Base-by-base conservation (phyloP, 2,113 vertebrate species). In the Vulpes vulpes region DNA sequence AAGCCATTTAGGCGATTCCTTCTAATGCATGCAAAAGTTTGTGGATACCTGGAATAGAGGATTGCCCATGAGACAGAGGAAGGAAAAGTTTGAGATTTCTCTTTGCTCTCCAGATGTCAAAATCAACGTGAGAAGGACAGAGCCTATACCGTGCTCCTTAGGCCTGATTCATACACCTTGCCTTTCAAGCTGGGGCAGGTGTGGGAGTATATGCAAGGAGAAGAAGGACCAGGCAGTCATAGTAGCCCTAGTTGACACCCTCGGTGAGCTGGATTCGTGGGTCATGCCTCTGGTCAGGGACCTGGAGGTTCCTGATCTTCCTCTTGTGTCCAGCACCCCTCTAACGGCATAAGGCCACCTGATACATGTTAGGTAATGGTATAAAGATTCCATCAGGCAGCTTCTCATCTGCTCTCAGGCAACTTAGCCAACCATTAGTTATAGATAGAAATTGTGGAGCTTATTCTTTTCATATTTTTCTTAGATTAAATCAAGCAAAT, bases 381-480 rank as follows among this genome's bases (percentile, higher is more conserved):
- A 0, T 20, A 22, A 43, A 43, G 30, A 51, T 51, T 49, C 30
- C 23, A 60, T 55, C 22, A n/a, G 22, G 53, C 80, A 11, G 23
- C 2, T 90, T 62, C 87, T 92, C 4, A 16, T 79, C 88, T 94
- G 25, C 43, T 76, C 43, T 80, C 35, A 35, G 43, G 49, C 59
- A 87, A 57, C n/a, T 62, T 60, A 74, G 55, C 20, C 20, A 55
- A 53, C 14, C 59, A 30, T 35, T 30, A 64, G 20, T n/a, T 82
- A 0, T 51, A 73, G 59, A 83, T 64, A 5, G 27, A 67, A 93
- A 78, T n/a, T 74, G 35, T 89, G 43, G 2, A 27, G 5, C 82
- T 25, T 78, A 25, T 81, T 90, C 4, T 23, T 92, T 94, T 84
- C 69, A 35, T 79, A 80, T 83, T 83, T 91, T 96, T 80, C 57